A percentile compares a stretch with the other conserved stretches of the same genome.
These are phyloP conservation scores for Himalopsyche japonica DNA, from an alignment of 2,888 invertebrate species.

Conservation along the genomic window DNA sequence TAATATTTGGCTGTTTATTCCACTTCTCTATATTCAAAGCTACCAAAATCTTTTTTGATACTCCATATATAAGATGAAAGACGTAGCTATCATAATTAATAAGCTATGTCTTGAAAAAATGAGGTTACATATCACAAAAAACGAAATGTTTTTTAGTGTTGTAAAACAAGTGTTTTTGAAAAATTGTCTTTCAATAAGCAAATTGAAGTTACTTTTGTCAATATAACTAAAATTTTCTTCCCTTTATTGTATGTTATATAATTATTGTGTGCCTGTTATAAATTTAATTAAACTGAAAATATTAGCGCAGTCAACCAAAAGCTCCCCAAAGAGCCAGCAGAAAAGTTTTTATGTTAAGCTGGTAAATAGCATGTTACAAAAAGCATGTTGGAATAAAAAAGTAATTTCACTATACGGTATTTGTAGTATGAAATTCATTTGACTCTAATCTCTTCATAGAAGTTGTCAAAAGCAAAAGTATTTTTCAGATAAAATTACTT, in stretches of 20 bases:
- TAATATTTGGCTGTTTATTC: no score
- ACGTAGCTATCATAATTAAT: no score
- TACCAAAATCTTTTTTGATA: no score
- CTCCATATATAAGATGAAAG: no score
- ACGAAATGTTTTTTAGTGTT: no score
- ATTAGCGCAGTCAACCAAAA: neutral
- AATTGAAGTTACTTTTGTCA: no score
- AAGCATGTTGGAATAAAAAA: neutral
- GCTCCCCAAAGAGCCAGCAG: neutral
- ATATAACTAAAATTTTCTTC: no score
- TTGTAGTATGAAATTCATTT: neutral
- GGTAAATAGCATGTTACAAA: neutral
- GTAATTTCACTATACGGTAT: neutral
- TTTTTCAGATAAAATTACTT: neutral
- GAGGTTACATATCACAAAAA: no score
- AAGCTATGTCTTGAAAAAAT: no score
- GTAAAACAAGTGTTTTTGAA: no score
- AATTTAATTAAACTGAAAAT: neutral
- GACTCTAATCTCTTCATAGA: neutral
- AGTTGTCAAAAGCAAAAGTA: neutral
- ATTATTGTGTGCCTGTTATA: neutral
- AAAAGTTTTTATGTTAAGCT: neutral
- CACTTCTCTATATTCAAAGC: no score
- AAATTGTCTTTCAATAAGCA: no score
- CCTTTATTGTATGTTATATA: neutral